A percentile compares a stretch with the other conserved stretches of the same genome.
These are phyloP conservation scores for Acestrorhynchus altus DNA, from an alignment of 2,797 vertebrate genomes.

Conservation along the genomic window DNA sequence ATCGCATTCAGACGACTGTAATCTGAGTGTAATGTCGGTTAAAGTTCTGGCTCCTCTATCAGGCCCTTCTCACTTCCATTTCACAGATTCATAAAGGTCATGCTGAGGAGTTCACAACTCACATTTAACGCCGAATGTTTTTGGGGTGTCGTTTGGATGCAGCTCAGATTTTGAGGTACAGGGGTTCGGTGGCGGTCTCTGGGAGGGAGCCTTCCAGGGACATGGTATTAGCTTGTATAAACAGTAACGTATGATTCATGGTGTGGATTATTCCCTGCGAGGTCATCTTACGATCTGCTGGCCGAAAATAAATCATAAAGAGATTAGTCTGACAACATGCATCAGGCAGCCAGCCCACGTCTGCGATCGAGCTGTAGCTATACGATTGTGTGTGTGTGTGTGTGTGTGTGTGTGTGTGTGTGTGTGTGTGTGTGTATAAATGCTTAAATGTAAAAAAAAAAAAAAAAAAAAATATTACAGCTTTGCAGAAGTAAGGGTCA, in stretches of 20 bases:
- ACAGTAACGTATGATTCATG: constrained; percentile 38
- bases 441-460: no score
- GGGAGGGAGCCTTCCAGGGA: constrained; percentile 11
- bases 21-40: no score
- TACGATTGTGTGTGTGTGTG: not conserved
- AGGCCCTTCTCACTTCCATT: no score
- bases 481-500: no score
- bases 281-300: constrained; percentile 1
- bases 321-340: constrained; percentile 35
- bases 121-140: constrained; percentile 13
- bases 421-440: no score
- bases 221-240: constrained; percentile 25
- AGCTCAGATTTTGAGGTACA: not conserved
- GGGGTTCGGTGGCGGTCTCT: not conserved
- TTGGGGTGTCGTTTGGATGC: not conserved
- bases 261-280: constrained; percentile 29
- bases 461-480: no score
- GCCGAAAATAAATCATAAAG: constrained; percentile 26
- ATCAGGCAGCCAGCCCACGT: constrained; percentile 15
- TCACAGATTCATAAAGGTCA: not conserved
- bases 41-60: not conserved
- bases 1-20: constrained; percentile 65
- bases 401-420: no score
- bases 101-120: not conserved
- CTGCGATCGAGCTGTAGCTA: constrained; percentile 7